phyloP scores from a whole-genome alignment of 2,113 vertebrate genomes.

The Nothoprocta perdicaria region DNA sequence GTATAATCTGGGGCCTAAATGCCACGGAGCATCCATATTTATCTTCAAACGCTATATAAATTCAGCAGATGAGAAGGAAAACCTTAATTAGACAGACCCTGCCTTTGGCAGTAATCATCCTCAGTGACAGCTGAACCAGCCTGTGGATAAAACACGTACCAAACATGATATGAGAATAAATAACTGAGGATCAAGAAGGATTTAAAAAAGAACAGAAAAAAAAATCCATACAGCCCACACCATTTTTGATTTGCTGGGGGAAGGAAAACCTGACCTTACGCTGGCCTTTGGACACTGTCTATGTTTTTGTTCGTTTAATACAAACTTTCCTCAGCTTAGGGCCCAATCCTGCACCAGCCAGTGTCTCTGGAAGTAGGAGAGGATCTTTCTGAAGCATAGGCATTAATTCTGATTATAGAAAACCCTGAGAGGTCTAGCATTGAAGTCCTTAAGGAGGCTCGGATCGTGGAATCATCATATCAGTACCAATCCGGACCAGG shows the following conservation, averaged over 20 bases:
- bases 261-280: background rate
- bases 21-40: background rate
- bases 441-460: background rate
- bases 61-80: conserved; percentile 32
- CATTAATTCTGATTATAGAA: background rate
- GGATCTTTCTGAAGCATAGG: background rate
- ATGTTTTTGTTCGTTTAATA: background rate
- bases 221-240: background rate
- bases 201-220: background rate
- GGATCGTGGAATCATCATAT: rapidly evolving
- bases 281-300: background rate
- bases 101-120: conserved; percentile 26
- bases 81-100: conserved; percentile 23
- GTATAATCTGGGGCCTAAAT: background rate
- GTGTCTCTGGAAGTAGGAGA: background rate
- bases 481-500: background rate
- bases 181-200: background rate
- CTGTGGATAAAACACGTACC: background rate
- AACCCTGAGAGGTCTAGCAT: background rate
- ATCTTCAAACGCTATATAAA: conserved; percentile 27
- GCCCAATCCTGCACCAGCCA: background rate
- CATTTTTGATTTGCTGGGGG: background rate
- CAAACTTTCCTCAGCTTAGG: background rate
- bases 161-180: background rate
- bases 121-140: conserved; percentile 1